Evolutionary conservation across 2,888 invertebrate species (phyloP).

Genomic region (Drosophila emarginata): DNA sequence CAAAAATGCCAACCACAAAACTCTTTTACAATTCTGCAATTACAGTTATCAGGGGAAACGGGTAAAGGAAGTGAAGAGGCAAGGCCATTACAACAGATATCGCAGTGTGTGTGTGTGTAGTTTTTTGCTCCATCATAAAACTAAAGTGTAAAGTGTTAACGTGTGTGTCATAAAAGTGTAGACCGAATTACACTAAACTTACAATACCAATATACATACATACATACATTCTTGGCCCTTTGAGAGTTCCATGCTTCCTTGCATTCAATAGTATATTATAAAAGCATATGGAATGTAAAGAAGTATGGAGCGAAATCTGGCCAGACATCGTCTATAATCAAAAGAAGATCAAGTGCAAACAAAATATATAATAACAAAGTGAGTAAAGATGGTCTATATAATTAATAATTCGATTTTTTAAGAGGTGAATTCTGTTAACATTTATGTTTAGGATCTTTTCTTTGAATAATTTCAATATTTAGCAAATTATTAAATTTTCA

Average conservation of each 20-base stretch:
- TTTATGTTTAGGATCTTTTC: too few species aligned
- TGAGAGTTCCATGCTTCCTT: slow-evolving; percentile 84
- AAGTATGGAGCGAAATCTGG: slow-evolving; percentile 83
- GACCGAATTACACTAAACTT: slow-evolving; percentile 19
- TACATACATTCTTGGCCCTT: slow-evolving; percentile 60
- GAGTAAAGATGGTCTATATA: not conserved
- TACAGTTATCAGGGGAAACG: slow-evolving; percentile 7
- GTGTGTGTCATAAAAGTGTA: slow-evolving; percentile 26
- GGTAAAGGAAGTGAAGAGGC: slow-evolving; percentile 19
- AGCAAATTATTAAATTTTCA: too few species aligned
- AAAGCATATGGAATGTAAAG: slow-evolving; percentile 83
- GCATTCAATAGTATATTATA: slow-evolving; percentile 83
- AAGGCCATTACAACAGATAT: slow-evolving; percentile 20
- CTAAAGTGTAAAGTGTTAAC: slow-evolving; percentile 19
- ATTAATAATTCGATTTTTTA: too few species aligned
- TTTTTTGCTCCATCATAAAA: slow-evolving; percentile 6
- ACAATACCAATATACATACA: slow-evolving; percentile 16
- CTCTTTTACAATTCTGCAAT: slow-evolving; percentile 8
- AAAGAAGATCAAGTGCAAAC: not conserved
- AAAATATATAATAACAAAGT: not conserved
- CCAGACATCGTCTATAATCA: slow-evolving; percentile 54
- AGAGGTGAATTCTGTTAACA: too few species aligned
- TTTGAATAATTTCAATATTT: too few species aligned
- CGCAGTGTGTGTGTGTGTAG: not conserved
- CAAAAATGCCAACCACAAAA: slow-evolving; percentile 12